Evolutionary conservation across 2,113 vertebrate genomes (phyloP), one percentile per base, ranked within the genome.

Genomic region (Heterotis niloticus): DNA sequence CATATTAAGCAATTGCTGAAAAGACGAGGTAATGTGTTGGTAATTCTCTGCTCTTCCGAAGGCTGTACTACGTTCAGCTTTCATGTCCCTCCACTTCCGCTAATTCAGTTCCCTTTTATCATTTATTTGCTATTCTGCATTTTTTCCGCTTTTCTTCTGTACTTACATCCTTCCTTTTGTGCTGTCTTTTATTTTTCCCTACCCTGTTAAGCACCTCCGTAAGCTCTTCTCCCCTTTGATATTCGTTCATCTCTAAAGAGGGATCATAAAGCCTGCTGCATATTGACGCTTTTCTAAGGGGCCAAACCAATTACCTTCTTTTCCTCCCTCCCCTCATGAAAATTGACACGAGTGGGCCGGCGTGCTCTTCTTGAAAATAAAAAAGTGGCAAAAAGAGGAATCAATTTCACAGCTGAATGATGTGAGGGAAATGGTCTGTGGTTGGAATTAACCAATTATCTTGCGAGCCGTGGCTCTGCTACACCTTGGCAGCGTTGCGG

Each of bases 361-460:
- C 78, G 82, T 67, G 73, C 72, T 81, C 77, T 16, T 80, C 69
- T 54, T 68, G 51, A 28, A 76, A 78, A 79, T 79, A 83, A 82
- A 67, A 69, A 80, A 64, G 82, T 26, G 26, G 60, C 12, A 79
- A 54, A 62, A 69, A 79, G 76, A 23, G 23, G 59, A 81, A 84
- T 87, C 79, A 11, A 81, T 83, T 88, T 84, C 74, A 77, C 72
- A 84, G 77, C 76, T 83, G 82, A 68, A 85, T 84, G 71, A 84
- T 64, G 54, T 23, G 60, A 78, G 77, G 80, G 79, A 78, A 80
- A 52, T 83, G 78, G 83, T 60, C 56, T 75, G 76, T 13, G 20
- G 71, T 52, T 73, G 82, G 81, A 84, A 81, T 78, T 80, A 83
- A 88, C 80, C 76, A 86, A 84, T 82, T 80, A 87, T 13, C 13